A percentile compares a stretch with the other conserved stretches of the same genome.
phyloP scores from a whole-genome alignment of 2,888 invertebrate genomes.

The Ommatoiulus sabulosus region DNA sequence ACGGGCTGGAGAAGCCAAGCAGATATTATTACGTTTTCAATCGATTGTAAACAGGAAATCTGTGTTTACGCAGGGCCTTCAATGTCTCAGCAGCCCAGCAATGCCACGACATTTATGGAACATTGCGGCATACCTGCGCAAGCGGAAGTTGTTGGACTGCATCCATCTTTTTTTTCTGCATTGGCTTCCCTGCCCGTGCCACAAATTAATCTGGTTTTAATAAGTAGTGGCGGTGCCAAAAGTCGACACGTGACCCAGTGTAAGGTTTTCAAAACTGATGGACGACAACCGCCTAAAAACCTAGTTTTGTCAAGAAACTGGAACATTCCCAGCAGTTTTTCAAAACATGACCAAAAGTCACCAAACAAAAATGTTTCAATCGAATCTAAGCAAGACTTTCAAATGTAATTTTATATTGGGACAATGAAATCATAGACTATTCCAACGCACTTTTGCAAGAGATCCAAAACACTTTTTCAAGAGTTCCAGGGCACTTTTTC shows the following conservation, averaged over 20 bases:
- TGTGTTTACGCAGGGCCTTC: neutral
- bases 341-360: neutral
- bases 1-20: neutral
- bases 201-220: neutral
- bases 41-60: slow-evolving; percentile 30
- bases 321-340: neutral
- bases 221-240: neutral
- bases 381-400: neutral
- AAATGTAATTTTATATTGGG: neutral
- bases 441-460: too few relatives aligned
- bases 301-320: slow-evolving; percentile 8
- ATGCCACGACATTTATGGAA: neutral
- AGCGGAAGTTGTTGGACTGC: neutral
- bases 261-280: neutral
- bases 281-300: slow-evolving; percentile 12
- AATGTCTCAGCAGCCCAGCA: neutral
- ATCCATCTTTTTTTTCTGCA: neutral
- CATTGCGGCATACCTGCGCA: neutral
- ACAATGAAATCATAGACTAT: neutral
- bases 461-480: too few relatives aligned
- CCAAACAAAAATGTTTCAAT: neutral
- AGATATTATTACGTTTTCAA: neutral
- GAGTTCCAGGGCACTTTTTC: too few relatives aligned
- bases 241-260: neutral
- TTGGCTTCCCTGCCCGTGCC: neutral